Evolutionary conservation across 2,888 invertebrate genomes (phyloP).

Genomic region (Eilema depressum): DNA sequence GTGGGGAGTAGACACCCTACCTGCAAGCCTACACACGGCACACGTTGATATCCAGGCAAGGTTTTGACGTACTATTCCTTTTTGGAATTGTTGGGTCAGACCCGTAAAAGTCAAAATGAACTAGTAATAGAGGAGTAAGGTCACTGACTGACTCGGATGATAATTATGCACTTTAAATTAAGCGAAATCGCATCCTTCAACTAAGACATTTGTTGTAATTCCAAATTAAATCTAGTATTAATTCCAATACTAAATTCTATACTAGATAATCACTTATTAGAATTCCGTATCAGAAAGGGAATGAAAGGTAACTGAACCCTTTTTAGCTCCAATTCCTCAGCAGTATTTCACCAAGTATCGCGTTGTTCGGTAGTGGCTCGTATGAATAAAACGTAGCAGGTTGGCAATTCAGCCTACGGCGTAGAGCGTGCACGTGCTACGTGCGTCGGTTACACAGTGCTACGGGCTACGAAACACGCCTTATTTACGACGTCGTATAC

Average conservation of each 20-base stretch:
- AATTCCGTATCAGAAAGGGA: not conserved
- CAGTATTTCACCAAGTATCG: constrained; percentile 15
- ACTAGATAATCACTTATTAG: no score
- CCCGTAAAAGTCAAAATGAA: no score
- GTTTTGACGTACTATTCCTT: no score
- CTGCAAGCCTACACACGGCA: no score
- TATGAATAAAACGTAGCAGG: constrained; percentile 25
- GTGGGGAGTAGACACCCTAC: no score
- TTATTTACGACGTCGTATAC: constrained; percentile 49
- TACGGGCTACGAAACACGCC: constrained; percentile 34
- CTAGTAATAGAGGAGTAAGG: no score
- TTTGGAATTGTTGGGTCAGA: no score
- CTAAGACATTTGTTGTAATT: not conserved
- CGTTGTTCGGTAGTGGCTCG: constrained; percentile 19
- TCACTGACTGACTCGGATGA: no score
- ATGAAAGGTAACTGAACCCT: not conserved
- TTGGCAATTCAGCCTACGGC: constrained; percentile 41
- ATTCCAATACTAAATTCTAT: no score
- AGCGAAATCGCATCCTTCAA: not conserved
- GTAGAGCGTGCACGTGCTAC: constrained; percentile 45
- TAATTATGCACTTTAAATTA: not conserved
- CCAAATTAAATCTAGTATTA: no score
- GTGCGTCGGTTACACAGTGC: constrained; percentile 49
- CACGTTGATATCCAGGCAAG: no score
- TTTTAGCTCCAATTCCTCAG: not conserved